phyloP scores from a whole-genome alignment of 2,888 invertebrate species.

The Sialis lutaria region DNA sequence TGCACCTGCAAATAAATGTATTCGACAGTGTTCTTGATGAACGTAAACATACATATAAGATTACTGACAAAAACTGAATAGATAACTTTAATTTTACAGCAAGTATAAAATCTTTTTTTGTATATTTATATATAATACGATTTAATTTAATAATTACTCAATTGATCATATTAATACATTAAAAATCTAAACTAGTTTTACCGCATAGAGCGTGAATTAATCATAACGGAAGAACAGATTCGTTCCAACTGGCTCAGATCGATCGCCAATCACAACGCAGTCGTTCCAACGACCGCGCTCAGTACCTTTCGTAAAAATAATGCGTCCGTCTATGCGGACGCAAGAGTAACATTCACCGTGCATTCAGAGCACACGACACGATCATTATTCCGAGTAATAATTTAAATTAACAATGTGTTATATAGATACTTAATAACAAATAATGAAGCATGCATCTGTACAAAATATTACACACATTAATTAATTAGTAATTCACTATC shows the following conservation, averaged over 20 bases:
- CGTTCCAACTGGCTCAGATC: not conserved
- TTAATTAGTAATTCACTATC: not conserved
- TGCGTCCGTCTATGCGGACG: not conserved
- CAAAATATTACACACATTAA: conserved; percentile 26
- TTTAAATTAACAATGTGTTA: conserved; percentile 4
- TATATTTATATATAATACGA: conserved; percentile 1
- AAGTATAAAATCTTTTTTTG: conserved; percentile 6
- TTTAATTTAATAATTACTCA: conserved; percentile 5
- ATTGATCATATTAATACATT: conserved; percentile 5
- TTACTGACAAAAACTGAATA: not conserved
- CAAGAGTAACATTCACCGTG: not conserved
- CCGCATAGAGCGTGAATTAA: conserved; percentile 2
- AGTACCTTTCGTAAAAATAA: not conserved
- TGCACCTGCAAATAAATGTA: no score
- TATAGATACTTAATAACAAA: conserved; percentile 10
- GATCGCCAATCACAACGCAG: not conserved
- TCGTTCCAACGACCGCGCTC: not conserved
- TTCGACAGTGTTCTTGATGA: no score
- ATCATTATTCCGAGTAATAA: not conserved
- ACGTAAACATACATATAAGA: no score
- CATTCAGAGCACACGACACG: not conserved
- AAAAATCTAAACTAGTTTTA: conserved; percentile 4
- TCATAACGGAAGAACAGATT: conserved; percentile 2
- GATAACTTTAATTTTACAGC: conserved; percentile 2
- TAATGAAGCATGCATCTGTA: conserved; percentile 26